A percentile compares a stretch with the other conserved stretches of the same genome.
These are phyloP conservation scores for Sthenelais limicola DNA, from an alignment of 2,888 invertebrate species.

Conservation along the genomic window DNA sequence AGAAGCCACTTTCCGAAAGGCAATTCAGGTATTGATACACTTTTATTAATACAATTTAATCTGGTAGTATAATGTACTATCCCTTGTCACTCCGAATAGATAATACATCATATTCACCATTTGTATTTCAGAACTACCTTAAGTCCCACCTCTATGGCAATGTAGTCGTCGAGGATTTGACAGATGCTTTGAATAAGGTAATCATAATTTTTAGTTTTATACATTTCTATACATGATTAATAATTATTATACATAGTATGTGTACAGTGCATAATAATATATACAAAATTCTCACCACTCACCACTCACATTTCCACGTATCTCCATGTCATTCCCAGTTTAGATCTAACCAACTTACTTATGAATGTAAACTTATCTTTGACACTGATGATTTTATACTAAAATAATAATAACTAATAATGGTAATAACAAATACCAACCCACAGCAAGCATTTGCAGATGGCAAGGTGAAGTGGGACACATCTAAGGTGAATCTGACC, in stretches of 20 bases:
- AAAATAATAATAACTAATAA: no score
- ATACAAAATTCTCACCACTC: no score
- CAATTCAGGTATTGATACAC: not conserved
- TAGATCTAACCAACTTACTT: no score
- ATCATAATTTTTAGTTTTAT: not conserved
- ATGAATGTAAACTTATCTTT: no score
- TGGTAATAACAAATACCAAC: no score
- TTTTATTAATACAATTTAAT: not conserved
- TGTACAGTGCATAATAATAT: no score
- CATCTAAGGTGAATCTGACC: not conserved
- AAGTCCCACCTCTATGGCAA: not conserved
- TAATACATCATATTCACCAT: no score
- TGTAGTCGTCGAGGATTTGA: conserved; percentile 1
- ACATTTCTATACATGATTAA: not conserved
- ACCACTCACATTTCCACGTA: no score
- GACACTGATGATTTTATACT: no score
- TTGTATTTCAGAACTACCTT: not conserved
- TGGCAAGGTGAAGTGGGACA: conserved; percentile 10
- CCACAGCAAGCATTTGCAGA: conserved; percentile 4
- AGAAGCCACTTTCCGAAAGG: not conserved
- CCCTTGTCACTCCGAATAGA: no score
- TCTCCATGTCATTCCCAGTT: no score
- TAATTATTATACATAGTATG: no score
- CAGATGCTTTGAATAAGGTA: not conserved
- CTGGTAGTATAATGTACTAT: not conserved